These are phyloP conservation scores for Eulemur albifrons DNA, from an alignment of 2,797 vertebrate genomes.

Conservation along the genomic window DNA sequence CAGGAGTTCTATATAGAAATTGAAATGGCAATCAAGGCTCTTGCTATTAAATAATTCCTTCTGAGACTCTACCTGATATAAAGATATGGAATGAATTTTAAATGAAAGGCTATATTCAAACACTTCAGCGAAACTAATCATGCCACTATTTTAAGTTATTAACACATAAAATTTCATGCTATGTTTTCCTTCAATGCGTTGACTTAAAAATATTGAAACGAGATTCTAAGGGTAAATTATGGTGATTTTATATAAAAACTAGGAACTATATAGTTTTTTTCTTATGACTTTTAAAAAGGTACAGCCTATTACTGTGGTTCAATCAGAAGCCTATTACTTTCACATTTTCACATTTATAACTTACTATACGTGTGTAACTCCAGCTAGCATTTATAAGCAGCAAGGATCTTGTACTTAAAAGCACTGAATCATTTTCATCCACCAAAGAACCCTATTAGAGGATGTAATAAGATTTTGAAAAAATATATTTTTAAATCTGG, in stretches of 20 bases:
- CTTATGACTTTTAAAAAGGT: neutral
- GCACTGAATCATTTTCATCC: slow-evolving; percentile 32
- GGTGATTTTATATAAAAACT: slow-evolving; percentile 46
- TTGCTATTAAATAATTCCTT: slow-evolving; percentile 23
- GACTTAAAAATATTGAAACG: slow-evolving; percentile 51
- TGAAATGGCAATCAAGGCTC: neutral
- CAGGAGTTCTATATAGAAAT: neutral
- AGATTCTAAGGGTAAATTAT: slow-evolving; percentile 26
- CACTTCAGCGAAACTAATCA: slow-evolving; percentile 37
- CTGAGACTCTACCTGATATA: neutral
- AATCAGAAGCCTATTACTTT: slow-evolving; percentile 37
- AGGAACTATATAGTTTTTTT: slow-evolving; percentile 25
- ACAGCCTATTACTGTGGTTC: neutral
- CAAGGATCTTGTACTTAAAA: slow-evolving; percentile 32
- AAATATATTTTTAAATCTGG: neutral
- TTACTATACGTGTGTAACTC: slow-evolving; percentile 12
- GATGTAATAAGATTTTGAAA: slow-evolving; percentile 49
- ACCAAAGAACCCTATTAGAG: slow-evolving; percentile 36
- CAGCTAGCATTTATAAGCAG: slow-evolving; percentile 16
- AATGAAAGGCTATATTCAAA: slow-evolving; percentile 22
- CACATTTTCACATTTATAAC: slow-evolving; percentile 17
- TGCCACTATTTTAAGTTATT: slow-evolving; percentile 33
- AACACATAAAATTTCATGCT: slow-evolving; percentile 28
- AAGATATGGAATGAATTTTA: neutral
- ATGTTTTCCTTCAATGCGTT: slow-evolving; percentile 31